Percentiles rank a stretch among this genome's conserved stretches.
phyloP scores from a whole-genome alignment of 2,797 vertebrate genomes.

The Pseudochromis fuscus region DNA sequence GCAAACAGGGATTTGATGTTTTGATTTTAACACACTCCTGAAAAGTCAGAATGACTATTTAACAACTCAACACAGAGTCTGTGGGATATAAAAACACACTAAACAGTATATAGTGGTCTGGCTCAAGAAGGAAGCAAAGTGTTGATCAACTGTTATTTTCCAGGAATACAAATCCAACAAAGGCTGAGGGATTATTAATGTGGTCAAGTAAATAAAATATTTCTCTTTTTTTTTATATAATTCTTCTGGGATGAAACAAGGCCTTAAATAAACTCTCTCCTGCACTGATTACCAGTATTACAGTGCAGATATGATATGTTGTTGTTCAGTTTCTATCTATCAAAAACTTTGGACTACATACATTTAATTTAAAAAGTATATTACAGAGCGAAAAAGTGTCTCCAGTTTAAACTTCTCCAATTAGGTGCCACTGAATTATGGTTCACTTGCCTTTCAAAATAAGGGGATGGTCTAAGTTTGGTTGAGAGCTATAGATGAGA shows the following conservation, averaged over 20 bases:
- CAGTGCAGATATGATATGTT: slow-evolving; percentile 21
- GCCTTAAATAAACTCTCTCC: slow-evolving; percentile 67
- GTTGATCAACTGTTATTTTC: slow-evolving; percentile 65
- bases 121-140: slow-evolving; percentile 56
- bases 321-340: slow-evolving; percentile 19
- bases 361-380: slow-evolving; percentile 3
- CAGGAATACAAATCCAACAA: slow-evolving; percentile 56
- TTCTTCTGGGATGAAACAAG: slow-evolving; percentile 54
- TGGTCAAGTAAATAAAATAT: slow-evolving; percentile 71
- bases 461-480: background rate
- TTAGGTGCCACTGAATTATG: background rate
- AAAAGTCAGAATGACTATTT: slow-evolving; percentile 47
- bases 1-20: slow-evolving; percentile 49
- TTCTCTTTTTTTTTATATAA: slow-evolving; percentile 58
- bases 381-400: background rate
- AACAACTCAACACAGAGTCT: slow-evolving; percentile 45
- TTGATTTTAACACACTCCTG: slow-evolving; percentile 52
- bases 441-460: background rate
- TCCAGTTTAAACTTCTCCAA: background rate
- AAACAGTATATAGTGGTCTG: slow-evolving; percentile 66
- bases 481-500: slow-evolving; percentile 2
- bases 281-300: slow-evolving; percentile 34
- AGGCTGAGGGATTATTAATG: slow-evolving; percentile 56
- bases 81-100: slow-evolving; percentile 60
- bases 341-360: background rate